Evolutionary conservation across 1,140 invertebrate species (phyloP), one percentile per base, ranked within the genome.

Genomic region (Atta colombica): DNA sequence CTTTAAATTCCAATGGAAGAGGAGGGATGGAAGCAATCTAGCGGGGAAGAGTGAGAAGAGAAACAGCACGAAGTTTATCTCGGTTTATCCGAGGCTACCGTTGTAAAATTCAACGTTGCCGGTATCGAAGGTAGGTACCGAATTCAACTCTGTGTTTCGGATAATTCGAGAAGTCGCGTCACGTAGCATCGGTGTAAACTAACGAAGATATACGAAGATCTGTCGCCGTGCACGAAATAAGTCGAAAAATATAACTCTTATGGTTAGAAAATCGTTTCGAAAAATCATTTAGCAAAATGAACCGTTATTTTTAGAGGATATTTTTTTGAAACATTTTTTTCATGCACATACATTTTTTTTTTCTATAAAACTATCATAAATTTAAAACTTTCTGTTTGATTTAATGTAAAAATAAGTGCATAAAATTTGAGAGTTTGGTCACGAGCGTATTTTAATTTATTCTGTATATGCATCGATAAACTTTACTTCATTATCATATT

Each of bases 1-100:
- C 91, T 91, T 91, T 78, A 88, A 77, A 89, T 87, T 75, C 85
- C 82, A 60, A 88, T 89, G 87, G 88, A 60, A 91, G 80, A 65
- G 55, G n/a, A 69, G 88, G 82, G 87, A 84, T 65, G 75, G 65
- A 55, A 77, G 87, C 82, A 87, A 91, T 91, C 82, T 86, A 87
- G 28, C 16, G 39, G 74, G 6, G 49, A 69, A 71, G 21, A 21
- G 51, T 31, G 39, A 53, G 49, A 51, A 25, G 35, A 58, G 77
- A 75, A 77, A 61, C 28, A 71, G 53, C 53, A 49, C 35, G n/a
- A 86, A 90, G 80, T 92, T 92, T 88, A 90, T 91, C 85, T 91
- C 78, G 77, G 58, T 92, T 91, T 87, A 87, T 78, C 69, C 85
- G 65, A 78, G 72, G 18, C 35, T 39, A 18, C 39, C 45, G 86